Evolutionary conservation across 2,113 vertebrate species (phyloP), one percentile per base, ranked within the genome.

Genomic region (Gymnocephalus cernua): DNA sequence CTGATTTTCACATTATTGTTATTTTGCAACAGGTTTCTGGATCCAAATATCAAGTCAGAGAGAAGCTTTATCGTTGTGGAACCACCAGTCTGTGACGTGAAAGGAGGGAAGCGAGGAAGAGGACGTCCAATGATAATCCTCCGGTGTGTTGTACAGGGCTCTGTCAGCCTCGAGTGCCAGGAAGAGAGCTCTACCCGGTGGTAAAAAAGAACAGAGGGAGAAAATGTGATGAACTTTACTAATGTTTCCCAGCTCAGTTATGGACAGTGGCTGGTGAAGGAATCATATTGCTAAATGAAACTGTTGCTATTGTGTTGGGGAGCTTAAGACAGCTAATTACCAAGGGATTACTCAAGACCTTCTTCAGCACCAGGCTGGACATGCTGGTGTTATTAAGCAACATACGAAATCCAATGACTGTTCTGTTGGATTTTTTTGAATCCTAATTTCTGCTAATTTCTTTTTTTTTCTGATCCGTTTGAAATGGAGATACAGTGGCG

Each of bases 401-500:
- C 57, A 75, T 79, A 62, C 86, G 88, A 80, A 76, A 78, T 86
- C 78, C 58, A 41, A 78, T 67, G 75, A 89, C 88, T 88, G 41
- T 50, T 77, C 32, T 76, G 32, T 72, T 71, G 80, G 80, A 86
- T 83, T 62, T 66, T 38, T 74, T 47, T 2, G 4, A 63, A 63
- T 57, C 29, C 3, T 62, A 53, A 29, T 67, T 85, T 81, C 50
- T 67, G 29, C 23, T 27, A 0, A 12, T 63, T 68, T 27, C 35
- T 76, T 89, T 48, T 53, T 68, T 71, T 59, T 54, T 71, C 38
- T 45, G 25, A 76, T 70, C 61, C 0, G 2, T 57, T 80, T 95
- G 95, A 96, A 92, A 98, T 99, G 97, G 97, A 97, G 96, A 93
- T 74, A 50, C 95, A 95, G 95, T 95, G 93, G 89, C 94, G 91